These are phyloP conservation scores for Harpagoxenus sublaevis DNA, from an alignment of 2,888 invertebrate species.

Conservation along the genomic window DNA sequence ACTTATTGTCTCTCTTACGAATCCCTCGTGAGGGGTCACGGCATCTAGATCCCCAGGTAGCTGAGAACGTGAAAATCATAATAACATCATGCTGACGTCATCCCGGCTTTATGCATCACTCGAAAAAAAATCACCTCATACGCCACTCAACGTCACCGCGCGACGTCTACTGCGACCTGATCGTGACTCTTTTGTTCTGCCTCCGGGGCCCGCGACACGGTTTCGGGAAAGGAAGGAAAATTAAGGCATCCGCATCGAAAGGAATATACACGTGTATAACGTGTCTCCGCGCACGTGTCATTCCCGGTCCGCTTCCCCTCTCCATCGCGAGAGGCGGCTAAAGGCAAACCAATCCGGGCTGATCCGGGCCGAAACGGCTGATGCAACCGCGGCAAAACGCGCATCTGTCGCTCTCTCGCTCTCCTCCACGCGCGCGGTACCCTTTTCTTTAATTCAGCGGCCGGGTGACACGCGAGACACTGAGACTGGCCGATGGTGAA, in stretches of 20 bases:
- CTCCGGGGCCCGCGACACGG: too few species aligned
- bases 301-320: constrained; percentile 31
- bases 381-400: constrained; percentile 28
- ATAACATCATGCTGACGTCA: too few species aligned
- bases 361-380: constrained; percentile 32
- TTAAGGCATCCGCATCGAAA: neutral
- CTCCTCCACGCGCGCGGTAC: neutral
- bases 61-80: too few species aligned
- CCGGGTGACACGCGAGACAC: neutral
- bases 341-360: constrained; percentile 30
- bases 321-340: neutral
- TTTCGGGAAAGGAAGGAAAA: neutral
- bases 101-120: too few species aligned
- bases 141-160: too few species aligned
- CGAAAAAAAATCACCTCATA: too few species aligned
- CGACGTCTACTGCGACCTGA: too few species aligned
- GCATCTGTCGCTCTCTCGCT: constrained; percentile 31
- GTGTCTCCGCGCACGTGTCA: constrained; percentile 42
- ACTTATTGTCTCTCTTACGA: too few species aligned
- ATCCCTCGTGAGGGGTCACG: too few species aligned
- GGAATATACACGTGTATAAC: neutral
- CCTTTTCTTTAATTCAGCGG: neutral
- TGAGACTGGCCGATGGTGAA: constrained; percentile 23
- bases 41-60: too few species aligned
- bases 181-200: too few species aligned